phyloP scores from a whole-genome alignment of 2,113 vertebrate species.

The Phrynocephalus versicolor region DNA sequence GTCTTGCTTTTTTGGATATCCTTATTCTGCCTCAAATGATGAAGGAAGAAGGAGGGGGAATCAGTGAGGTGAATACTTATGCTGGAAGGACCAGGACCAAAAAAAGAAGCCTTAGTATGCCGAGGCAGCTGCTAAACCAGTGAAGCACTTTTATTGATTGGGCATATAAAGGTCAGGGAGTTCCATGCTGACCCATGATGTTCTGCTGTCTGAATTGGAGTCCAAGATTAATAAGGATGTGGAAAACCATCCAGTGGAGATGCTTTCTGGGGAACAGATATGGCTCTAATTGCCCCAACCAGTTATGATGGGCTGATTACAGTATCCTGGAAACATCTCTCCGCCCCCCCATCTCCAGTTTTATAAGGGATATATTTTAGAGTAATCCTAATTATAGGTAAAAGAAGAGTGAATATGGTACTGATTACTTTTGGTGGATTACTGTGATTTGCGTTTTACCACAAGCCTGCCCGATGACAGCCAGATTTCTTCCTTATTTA shows the following conservation, averaged over 20 bases:
- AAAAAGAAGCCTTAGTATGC: not conserved
- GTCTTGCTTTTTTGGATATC: not conserved
- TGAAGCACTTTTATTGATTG: not conserved
- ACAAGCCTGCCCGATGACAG: constrained; percentile 29
- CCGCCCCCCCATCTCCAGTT: not conserved
- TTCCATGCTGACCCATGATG: not conserved
- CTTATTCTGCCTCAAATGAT: not conserved
- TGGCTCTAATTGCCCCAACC: not conserved
- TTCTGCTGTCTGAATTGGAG: not conserved
- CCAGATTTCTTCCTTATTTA: constrained; percentile 18
- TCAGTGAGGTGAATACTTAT: not conserved
- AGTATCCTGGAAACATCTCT: not conserved
- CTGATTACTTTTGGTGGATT: not conserved
- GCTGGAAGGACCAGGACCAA: not conserved
- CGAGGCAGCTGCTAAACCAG: not conserved
- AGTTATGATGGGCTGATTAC: not conserved
- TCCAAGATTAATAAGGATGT: not conserved
- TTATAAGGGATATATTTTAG: not conserved
- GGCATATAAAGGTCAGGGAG: not conserved
- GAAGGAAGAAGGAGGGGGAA: not conserved
- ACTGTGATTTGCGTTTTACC: not conserved
- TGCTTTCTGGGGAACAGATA: not conserved
- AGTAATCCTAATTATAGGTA: not conserved
- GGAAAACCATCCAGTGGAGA: not conserved
- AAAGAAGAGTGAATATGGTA: not conserved